These are phyloP conservation scores for Athene cunicularia DNA, from an alignment of 2,113 vertebrate species.

Conservation along the genomic window DNA sequence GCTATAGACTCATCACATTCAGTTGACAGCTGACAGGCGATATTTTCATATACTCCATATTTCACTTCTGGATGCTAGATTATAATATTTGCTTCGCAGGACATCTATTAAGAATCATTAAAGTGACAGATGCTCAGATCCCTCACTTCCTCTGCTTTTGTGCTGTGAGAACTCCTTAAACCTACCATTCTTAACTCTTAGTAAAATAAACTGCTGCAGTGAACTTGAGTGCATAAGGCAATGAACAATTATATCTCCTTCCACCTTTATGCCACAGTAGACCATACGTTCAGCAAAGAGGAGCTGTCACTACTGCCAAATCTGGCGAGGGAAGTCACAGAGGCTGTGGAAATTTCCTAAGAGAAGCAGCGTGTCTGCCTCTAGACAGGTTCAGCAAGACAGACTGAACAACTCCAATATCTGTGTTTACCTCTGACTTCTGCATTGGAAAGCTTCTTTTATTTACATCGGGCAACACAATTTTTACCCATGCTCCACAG, in stretches of 20 bases:
- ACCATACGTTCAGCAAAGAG: background rate
- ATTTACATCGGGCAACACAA: background rate
- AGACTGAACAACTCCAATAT: background rate
- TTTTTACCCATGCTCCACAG: background rate
- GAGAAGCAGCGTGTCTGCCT: background rate
- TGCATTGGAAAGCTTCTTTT: background rate
- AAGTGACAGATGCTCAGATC: background rate
- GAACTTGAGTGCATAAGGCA: background rate
- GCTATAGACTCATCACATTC: background rate
- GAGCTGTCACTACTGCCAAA: background rate
- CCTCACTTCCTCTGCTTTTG: background rate
- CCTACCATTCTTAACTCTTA: background rate
- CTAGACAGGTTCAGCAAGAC: background rate
- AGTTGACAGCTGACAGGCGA: background rate
- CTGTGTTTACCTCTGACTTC: background rate
- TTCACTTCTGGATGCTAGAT: background rate
- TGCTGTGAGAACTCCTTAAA: background rate
- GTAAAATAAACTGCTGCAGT: background rate
- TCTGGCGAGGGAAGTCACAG: background rate
- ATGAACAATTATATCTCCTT: background rate
- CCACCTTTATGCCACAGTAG: background rate
- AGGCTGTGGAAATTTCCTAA: background rate
- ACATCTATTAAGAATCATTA: background rate
- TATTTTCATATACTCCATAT: background rate
- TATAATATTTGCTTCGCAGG: background rate